These are phyloP conservation scores for Campylomormyrus tamandua DNA, from an alignment of 2,113 vertebrate genomes.

Conservation along the genomic window DNA sequence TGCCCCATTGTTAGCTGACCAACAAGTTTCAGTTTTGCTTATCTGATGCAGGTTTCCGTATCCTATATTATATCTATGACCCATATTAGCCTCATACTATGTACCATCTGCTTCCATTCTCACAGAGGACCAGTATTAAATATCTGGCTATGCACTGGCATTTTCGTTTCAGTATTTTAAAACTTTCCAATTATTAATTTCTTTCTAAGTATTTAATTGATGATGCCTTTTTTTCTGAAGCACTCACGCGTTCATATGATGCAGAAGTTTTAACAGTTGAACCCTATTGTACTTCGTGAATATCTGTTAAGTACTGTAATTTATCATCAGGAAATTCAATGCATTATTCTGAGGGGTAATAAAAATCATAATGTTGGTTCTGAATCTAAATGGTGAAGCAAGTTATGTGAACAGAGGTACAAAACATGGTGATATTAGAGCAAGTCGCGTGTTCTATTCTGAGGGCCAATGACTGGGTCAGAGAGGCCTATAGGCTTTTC, in stretches of 20 bases:
- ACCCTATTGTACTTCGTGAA: neutral
- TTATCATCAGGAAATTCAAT: neutral
- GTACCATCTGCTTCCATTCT: neutral
- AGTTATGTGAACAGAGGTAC: neutral
- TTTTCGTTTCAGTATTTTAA: neutral
- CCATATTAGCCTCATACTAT: neutral
- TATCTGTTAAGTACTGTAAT: neutral
- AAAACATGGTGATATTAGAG: neutral
- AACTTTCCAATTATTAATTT: neutral
- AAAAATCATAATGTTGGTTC: neutral
- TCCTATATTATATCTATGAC: neutral
- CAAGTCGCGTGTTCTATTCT: neutral
- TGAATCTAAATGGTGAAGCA: neutral
- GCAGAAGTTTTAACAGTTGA: neutral
- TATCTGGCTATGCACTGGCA: neutral
- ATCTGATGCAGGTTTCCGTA: neutral
- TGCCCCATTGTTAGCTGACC: neutral
- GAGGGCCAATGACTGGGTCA: neutral
- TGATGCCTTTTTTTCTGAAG: neutral
- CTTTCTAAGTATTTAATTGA: neutral
- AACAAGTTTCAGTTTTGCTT: neutral
- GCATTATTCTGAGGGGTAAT: neutral
- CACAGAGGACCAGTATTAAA: neutral
- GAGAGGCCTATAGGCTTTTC: neutral
- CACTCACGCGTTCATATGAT: neutral